Conservation (phyloP, 2,113 vertebrate genomes). For the Caretta caretta region DNA sequence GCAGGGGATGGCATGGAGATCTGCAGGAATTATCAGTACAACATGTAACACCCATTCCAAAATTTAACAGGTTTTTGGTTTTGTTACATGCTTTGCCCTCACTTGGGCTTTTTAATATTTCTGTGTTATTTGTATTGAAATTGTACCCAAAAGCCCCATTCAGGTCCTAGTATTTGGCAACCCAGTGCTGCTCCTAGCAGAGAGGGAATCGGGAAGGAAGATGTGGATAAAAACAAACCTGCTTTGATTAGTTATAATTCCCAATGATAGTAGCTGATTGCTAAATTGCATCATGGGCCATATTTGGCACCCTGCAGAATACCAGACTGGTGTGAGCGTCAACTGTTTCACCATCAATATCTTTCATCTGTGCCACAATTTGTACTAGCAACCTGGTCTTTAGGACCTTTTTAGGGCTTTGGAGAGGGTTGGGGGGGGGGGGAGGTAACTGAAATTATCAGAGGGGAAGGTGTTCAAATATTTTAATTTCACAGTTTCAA, state of each 20-base stretch:
- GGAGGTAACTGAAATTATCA: neutral
- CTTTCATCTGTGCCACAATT: neutral
- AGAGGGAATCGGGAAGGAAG: neutral
- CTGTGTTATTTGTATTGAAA: neutral
- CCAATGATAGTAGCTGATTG: neutral
- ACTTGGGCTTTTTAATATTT: neutral
- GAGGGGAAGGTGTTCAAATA: neutral
- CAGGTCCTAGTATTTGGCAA: neutral
- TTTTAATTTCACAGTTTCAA: neutral
- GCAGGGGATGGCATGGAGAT: neutral
- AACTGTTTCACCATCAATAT: neutral
- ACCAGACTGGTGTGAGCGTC: neutral
- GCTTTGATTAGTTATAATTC: neutral
- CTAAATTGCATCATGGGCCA: neutral
- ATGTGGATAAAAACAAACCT: neutral
- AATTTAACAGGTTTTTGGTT: neutral
- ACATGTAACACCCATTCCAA: neutral
- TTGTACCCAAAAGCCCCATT: neutral
- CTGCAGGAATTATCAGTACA: neutral
- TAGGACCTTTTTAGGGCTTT: neutral
- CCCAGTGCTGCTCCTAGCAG: neutral
- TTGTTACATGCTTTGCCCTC: neutral
- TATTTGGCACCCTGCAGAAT: neutral
- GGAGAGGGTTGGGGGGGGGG: too few species aligned
- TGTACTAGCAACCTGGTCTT: neutral